These are phyloP conservation scores for Samia ricini DNA, from an alignment of 1,140 invertebrate species.

Conservation along the genomic window DNA sequence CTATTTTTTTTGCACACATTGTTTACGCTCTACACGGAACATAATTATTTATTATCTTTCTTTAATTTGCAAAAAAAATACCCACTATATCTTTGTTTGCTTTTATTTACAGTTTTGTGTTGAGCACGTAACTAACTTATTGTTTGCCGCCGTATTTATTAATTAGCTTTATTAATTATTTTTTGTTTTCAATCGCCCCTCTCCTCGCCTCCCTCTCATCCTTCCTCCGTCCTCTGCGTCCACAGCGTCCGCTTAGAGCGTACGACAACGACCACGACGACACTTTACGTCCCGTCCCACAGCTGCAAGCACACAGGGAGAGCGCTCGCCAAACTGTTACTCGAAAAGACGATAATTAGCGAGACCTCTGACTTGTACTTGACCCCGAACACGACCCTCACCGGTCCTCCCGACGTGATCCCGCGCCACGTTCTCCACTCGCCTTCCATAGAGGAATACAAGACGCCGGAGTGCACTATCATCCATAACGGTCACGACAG, in stretches of 20 bases:
- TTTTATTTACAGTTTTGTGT: conserved; percentile 13
- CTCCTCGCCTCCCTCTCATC: conserved; percentile 23
- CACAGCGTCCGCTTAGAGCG: conserved; percentile 46
- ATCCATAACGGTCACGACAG: conserved; percentile 38
- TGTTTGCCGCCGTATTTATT: conserved; percentile 25
- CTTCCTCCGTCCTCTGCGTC: conserved; percentile 21
- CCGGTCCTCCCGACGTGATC: conserved; percentile 55
- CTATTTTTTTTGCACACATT: no score
- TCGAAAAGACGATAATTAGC: conserved; percentile 43
- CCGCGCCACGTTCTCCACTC: conserved; percentile 43
- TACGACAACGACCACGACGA: conserved; percentile 39
- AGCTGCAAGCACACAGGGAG: conserved; percentile 44
- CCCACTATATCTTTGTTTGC: no score
- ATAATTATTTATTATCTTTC: no score
- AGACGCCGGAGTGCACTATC: conserved; percentile 57
- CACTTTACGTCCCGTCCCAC: conserved; percentile 39
- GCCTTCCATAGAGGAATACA: conserved; percentile 54
- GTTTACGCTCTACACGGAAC: no score
- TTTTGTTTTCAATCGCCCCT: conserved; percentile 24
- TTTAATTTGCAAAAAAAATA: no score
- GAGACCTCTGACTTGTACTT: conserved; percentile 57
- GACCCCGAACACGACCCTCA: conserved; percentile 57
- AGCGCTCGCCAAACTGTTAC: conserved; percentile 50
- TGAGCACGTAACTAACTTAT: conserved; percentile 45
- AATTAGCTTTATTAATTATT: conserved; percentile 47